Evolutionary conservation across 64 coral and sea anemone genomes (phyloP).

Genomic region (Dendronephthya gigantea): DNA sequence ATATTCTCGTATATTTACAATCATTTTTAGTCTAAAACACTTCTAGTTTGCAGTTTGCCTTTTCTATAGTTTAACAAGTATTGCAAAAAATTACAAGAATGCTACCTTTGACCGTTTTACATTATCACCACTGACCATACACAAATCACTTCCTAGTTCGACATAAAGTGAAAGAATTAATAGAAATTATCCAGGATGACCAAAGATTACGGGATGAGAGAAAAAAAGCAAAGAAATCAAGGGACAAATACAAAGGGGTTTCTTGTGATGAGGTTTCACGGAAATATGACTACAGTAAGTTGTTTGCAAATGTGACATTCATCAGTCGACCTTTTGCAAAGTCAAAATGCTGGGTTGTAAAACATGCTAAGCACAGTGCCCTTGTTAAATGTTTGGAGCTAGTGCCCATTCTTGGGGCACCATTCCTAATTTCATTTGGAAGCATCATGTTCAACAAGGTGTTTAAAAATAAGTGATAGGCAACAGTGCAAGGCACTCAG

Average conservation of each 20-base stretch:
- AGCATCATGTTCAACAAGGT: no score
- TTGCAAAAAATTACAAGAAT: background rate
- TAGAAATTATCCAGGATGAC: conserved; percentile 93
- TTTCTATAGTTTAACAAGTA: background rate
- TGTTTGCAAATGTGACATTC: background rate
- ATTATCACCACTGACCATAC: background rate
- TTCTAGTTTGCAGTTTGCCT: background rate
- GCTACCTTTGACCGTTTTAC: background rate
- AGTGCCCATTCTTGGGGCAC: no score
- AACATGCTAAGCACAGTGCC: no score
- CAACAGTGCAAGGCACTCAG: no score
- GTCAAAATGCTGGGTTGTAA: no score
- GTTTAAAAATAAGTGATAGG: no score
- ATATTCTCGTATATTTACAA: no score
- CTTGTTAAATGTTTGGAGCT: no score
- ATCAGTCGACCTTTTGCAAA: no score
- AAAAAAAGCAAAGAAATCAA: conserved; percentile 84
- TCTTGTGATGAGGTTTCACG: conserved; percentile 58
- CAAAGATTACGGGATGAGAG: conserved; percentile 72
- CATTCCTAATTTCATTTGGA: background rate
- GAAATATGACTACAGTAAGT: conserved; percentile 68
- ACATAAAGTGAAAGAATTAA: conserved; percentile 91
- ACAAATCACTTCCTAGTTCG: conserved; percentile 42
- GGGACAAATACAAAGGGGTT: conserved; percentile 88
- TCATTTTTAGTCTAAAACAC: no score